Evolutionary conservation across 2,113 vertebrate genomes (phyloP).

Genomic region (Clarias macrocephalus): DNA sequence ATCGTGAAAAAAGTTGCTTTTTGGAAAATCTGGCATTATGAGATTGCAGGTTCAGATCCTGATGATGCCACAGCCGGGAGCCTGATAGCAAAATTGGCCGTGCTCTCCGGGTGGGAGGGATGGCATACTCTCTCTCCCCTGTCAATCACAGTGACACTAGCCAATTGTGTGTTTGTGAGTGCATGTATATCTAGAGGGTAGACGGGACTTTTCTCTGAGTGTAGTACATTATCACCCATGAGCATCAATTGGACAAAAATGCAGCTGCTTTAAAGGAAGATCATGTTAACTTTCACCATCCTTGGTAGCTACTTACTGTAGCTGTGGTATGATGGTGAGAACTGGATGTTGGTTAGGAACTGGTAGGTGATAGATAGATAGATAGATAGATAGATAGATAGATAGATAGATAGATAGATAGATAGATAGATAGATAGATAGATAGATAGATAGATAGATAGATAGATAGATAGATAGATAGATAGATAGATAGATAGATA

Average conservation of each 20-base stretch:
- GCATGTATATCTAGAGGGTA: not conserved
- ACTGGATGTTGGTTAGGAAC: not conserved
- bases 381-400: too few species aligned
- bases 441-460: too few species aligned
- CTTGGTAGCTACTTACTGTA: not conserved
- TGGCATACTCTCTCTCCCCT: not conserved
- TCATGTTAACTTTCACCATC: not conserved
- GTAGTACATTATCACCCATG: not conserved
- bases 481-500: too few species aligned
- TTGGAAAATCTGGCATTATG: not conserved
- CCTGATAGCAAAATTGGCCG: not conserved
- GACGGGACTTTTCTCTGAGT: not conserved
- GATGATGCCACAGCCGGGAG: not conserved
- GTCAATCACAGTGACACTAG: conserved; percentile 8
- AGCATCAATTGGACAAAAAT: not conserved
- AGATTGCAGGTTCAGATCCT: not conserved
- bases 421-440: too few species aligned
- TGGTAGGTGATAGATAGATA: not conserved
- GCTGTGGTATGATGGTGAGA: not conserved
- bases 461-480: too few species aligned
- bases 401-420: too few species aligned
- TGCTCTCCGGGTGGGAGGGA: not conserved
- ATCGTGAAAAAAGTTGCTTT: not conserved
- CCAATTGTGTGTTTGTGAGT: not conserved
- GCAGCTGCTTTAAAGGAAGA: not conserved